Percentiles rank a stretch among this genome's conserved stretches.
Evolutionary conservation across 1,140 invertebrate species (phyloP).

Genomic region (Muscidifurax raptorellus): DNA sequence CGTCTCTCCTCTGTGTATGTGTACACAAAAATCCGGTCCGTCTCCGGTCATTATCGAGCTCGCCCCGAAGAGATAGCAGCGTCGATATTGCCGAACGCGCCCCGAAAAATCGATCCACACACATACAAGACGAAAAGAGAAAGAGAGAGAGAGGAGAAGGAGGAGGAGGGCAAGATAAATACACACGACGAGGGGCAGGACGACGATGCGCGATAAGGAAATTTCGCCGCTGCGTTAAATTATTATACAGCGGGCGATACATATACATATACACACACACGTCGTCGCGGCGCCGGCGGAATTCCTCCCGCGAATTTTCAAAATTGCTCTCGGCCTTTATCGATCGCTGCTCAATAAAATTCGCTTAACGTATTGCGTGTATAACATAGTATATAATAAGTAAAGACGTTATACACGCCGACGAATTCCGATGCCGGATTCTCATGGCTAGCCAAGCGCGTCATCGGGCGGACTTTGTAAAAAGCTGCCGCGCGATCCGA

Average conservation of each 20-base stretch:
- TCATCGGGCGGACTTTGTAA: no score
- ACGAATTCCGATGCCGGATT: no score
- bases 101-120: conserved; percentile 37
- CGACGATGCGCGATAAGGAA: conserved; percentile 43
- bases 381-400: no score
- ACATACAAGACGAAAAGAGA: background rate
- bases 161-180: conserved; percentile 38
- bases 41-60: conserved; percentile 44
- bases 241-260: conserved; percentile 14
- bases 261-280: background rate
- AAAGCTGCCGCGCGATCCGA: background rate
- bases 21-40: conserved; percentile 24
- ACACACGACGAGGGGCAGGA: conserved; percentile 9
- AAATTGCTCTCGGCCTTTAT: conserved; percentile 13
- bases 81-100: conserved; percentile 25
- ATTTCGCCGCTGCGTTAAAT: conserved; percentile 38
- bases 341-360: background rate
- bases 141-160: background rate
- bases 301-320: conserved; percentile 29
- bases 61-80: conserved; percentile 8
- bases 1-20: background rate
- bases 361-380: background rate
- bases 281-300: background rate
- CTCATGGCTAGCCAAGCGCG: no score
- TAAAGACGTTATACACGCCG: no score